Conservation (phyloP, 2,113 vertebrate species). For the Mungos mungo region DNA sequence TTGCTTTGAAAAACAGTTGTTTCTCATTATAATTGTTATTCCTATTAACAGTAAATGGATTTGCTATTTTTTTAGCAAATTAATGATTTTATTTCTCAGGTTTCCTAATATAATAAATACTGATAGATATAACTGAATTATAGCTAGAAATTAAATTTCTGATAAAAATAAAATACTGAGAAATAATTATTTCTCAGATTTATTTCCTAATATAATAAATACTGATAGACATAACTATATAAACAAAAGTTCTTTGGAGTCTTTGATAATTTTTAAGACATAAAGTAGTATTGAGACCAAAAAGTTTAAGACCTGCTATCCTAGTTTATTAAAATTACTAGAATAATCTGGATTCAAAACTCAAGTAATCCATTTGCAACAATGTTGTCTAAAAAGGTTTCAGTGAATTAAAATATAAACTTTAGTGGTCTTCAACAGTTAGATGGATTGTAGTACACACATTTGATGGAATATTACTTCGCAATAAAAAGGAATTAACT, state of each 20-base stretch:
- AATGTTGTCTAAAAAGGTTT: not conserved
- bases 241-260: not conserved
- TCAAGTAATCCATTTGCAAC: not conserved
- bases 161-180: too few relatives aligned
- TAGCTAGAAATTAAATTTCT: too few relatives aligned
- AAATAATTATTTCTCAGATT: not conserved
- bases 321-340: not conserved
- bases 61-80: not conserved
- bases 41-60: not conserved
- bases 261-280: not conserved
- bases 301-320: not conserved
- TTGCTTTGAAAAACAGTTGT: not conserved
- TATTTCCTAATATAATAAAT: not conserved
- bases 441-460: not conserved
- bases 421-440: not conserved
- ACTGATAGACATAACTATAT: not conserved
- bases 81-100: not conserved
- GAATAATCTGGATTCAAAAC: constrained; percentile 28
- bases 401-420: constrained; percentile 33
- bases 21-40: not conserved
- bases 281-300: not conserved
- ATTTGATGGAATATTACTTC: not conserved
- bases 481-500: not conserved
- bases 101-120: not conserved
- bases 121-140: not conserved